Evolutionary conservation across 2,797 vertebrate genomes (phyloP).

Genomic region (Diceros bicornis): DNA sequence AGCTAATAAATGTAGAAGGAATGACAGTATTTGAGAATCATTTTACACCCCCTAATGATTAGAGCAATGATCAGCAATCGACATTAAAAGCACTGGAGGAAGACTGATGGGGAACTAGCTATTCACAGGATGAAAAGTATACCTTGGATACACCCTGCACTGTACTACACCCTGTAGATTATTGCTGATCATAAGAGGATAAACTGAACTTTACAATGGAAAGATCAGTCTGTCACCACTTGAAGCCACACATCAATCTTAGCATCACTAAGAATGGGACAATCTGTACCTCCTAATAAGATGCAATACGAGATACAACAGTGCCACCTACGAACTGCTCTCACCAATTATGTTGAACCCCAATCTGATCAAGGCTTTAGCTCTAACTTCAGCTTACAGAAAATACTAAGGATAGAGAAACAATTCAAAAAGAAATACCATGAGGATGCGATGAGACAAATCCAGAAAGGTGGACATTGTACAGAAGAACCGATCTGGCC

Average conservation of each 20-base stretch:
- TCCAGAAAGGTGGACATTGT: not conserved
- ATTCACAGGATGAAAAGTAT: not conserved
- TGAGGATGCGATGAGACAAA: slow-evolving; percentile 20
- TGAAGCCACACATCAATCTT: not conserved
- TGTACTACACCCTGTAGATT: not conserved
- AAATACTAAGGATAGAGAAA: not conserved
- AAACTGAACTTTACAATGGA: not conserved
- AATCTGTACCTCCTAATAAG: not conserved
- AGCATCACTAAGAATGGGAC: not conserved
- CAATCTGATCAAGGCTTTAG: slow-evolving; percentile 5
- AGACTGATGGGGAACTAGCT: not conserved
- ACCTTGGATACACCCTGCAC: not conserved
- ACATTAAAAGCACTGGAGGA: not conserved
- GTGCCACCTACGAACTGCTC: not conserved
- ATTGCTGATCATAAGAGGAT: not conserved
- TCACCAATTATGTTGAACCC: not conserved
- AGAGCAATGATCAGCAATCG: not conserved
- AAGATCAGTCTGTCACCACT: not conserved
- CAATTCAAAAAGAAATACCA: not conserved
- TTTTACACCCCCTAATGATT: not conserved
- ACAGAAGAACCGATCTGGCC: not conserved
- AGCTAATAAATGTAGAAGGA: slow-evolving; percentile 1
- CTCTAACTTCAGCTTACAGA: slow-evolving; percentile 4
- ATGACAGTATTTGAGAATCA: slow-evolving; percentile 15
- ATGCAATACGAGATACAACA: not conserved